phyloP scores from a whole-genome alignment of 2,797 vertebrate genomes.

The Gorsachius magnificus region DNA sequence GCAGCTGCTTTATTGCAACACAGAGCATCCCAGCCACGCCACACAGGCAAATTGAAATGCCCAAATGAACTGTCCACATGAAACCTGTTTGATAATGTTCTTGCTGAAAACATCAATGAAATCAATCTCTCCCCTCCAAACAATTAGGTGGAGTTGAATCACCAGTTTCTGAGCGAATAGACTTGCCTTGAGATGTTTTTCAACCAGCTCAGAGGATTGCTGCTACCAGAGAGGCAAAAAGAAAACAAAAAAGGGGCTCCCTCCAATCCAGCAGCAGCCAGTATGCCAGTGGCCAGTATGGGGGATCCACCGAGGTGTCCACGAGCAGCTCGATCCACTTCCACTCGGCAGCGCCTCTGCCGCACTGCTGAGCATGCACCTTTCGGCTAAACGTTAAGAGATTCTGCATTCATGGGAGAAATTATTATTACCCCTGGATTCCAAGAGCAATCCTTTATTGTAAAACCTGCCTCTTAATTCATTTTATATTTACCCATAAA shows the following conservation, averaged over 20 bases:
- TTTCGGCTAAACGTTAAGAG: background rate
- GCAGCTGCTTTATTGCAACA: background rate
- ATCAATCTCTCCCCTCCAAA: background rate
- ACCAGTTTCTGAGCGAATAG: background rate
- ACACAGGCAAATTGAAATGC: background rate
- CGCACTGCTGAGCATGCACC: background rate
- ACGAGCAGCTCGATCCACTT: background rate
- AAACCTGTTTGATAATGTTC: constrained; percentile 13
- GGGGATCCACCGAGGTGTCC: background rate
- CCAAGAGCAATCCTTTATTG: constrained; percentile 61
- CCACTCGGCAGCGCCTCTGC: fast-evolving
- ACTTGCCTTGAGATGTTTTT: background rate
- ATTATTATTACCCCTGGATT: background rate
- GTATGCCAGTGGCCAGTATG: background rate
- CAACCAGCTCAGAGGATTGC: background rate
- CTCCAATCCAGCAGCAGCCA: background rate
- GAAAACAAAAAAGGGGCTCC: background rate
- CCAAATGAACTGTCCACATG: background rate
- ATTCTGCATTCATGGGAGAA: background rate
- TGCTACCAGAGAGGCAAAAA: background rate
- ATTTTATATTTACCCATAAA: constrained; percentile 63
- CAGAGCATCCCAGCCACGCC: background rate
- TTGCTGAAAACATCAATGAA: constrained; percentile 1
- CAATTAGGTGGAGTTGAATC: background rate
- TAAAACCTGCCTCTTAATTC: constrained; percentile 46